A percentile compares a stretch with the other conserved stretches of the same genome.
phyloP scores from a whole-genome alignment of 2,797 vertebrate genomes.

The Lagodon rhomboides region DNA sequence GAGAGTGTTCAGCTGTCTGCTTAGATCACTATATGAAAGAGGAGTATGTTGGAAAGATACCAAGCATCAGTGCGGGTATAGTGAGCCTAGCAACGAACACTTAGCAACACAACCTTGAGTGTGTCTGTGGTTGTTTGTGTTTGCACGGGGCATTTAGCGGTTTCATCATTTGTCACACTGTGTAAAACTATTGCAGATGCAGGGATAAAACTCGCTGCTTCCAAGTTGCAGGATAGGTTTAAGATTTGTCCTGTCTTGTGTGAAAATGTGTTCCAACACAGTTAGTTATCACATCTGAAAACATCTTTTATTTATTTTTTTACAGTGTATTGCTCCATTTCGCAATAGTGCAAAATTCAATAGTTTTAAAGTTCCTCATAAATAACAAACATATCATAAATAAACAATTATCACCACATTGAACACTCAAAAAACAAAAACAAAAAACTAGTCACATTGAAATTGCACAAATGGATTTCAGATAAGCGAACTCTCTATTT shows the following conservation, averaged over 20 bases:
- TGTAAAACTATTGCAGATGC: background rate
- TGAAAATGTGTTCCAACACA: constrained; percentile 24
- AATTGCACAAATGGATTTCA: constrained; percentile 75
- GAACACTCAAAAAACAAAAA: constrained; percentile 61
- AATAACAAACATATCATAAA: constrained; percentile 90
- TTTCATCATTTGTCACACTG: background rate
- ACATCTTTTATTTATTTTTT: constrained; percentile 79
- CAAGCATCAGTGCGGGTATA: constrained; percentile 59
- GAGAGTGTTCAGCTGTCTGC: constrained; percentile 88
- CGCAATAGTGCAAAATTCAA: constrained; percentile 87
- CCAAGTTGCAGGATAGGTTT: background rate
- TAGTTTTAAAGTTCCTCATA: constrained; percentile 84
- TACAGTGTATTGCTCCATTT: constrained; percentile 87
- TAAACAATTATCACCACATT: constrained; percentile 82
- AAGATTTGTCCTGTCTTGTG: background rate
- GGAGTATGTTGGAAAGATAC: constrained; percentile 70
- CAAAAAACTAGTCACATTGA: constrained; percentile 69
- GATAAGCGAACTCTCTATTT: constrained; percentile 73
- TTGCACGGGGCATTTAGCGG: constrained; percentile 30
- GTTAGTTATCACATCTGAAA: constrained; percentile 76
- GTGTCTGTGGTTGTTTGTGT: constrained; percentile 10
- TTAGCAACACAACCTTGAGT: constrained; percentile 43
- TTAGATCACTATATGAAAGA: constrained; percentile 80
- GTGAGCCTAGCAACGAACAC: constrained; percentile 68
- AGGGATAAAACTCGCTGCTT: constrained; percentile 6